Base-by-base conservation (phyloP, 2,797 vertebrate species). In the Chromis chromis region DNA sequence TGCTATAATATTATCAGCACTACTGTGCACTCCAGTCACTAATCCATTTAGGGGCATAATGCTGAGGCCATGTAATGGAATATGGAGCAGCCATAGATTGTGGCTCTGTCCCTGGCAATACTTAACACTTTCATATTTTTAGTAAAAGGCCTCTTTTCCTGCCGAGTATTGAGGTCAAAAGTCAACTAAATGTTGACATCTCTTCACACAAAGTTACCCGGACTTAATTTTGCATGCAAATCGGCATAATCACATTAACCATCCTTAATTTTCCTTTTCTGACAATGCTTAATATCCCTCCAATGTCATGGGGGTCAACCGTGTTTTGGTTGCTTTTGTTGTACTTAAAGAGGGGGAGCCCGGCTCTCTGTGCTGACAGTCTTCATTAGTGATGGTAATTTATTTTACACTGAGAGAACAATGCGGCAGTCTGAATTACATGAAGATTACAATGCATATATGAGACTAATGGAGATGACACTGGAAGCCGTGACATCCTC, bases 191-290 rank as follows among this genome's bases (percentile, higher is more conserved):
- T 62, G 84, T 78, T 83, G 74, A 91, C 82, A 59, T 79, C 54
- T 65, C 72, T 48, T 78, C 46, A 64, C 74, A 79, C 77, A 84
- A 76, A 68, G 50, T 60, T 65, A 58, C 44, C 8, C 24, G 24
- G 71, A 68, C 75, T 87, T 91, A 93, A 94, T 90, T 91, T 88
- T 62, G 70, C 81, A 50, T 88, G 84, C 49, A 86, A 91, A 93
- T 93, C 56, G 53, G 55, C 79, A 72, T 94, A 92, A 95, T 94
- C 91, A 90, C 82, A 93, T 94, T 93, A 94, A 83, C 79, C 79
- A 74, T 71, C 80, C 87, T 90, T 86, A 82, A 91, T 90, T 89
- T 88, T 70, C 70, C 74, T 31, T 78, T 80, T 64, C 46, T 54
- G 62, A 78, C 14, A 46, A 65, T 61, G 62, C 75, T 68, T 65